Evolutionary conservation across 2,113 vertebrate species (phyloP), one percentile per base, ranked within the genome.

Genomic region (Oreotragus oreotragus): DNA sequence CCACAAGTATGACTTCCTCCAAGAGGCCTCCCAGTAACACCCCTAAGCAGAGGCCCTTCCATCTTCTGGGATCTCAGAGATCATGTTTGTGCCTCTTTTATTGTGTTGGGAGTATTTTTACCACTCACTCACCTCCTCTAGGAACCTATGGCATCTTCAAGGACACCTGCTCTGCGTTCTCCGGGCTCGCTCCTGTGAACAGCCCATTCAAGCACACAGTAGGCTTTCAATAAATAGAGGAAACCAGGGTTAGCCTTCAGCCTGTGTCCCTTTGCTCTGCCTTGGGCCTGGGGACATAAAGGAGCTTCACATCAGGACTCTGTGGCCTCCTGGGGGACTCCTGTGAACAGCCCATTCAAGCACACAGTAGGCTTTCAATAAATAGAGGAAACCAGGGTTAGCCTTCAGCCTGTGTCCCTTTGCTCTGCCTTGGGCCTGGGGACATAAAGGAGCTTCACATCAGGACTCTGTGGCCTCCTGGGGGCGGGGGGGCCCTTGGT

Each of bases 141-240:
- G 4, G 60, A 80, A 14, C 21, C 9, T 13, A 45, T 3, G 8
- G 3, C 17, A 0, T 14, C 39, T 39, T n/a, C 3, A 23, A 49
- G 76, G 60, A 36, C 5, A 19, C 1, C 3, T 17, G 45, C 33
- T 1, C 0, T 1, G 83, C 1, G 1, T n/a, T 47, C 73, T n/a
- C 66, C 30, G 3, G 43, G 9, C 19, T 84, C 33, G 2, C 25
- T 28, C 43, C 21, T 6, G 8, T 27, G 2, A 8, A 15, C 33
- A n/a, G 27, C 21, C 13, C 39, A 27, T 6, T 30, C 12, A 12
- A 16, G 45, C 39, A 25, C 84, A 76, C 12, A 58, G 64, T 8
- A 36, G n/a, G 51, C 85, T 73, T 19, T 27, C 51, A 8, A 7
- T 3, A 70, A 17, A 12, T 9, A 1, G 17, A 28, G 36, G 21